Percentiles rank a stretch among this genome's conserved stretches.
Conservation (phyloP, 53 echinoderm and acorn worm species). For the Pentamera pediparva region DNA sequence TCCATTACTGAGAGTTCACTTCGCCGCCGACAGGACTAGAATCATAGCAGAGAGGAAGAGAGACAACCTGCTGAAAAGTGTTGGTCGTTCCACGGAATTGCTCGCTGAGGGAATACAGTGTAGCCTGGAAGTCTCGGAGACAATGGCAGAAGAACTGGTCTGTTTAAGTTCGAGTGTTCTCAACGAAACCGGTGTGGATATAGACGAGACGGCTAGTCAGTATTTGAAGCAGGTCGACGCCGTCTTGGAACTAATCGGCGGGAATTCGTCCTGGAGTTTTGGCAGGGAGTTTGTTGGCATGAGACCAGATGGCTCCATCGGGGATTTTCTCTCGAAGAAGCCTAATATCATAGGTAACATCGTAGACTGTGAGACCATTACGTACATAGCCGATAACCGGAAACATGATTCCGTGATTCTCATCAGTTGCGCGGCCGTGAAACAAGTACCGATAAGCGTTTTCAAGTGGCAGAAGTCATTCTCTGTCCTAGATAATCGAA, state of each 20-base stretch:
- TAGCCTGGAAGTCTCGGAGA: background rate
- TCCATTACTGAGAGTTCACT: conserved; percentile 3
- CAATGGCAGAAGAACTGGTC: background rate
- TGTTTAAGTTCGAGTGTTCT: background rate
- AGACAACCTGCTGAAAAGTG: background rate
- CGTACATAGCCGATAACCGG: conserved; percentile 8
- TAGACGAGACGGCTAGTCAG: too few species aligned
- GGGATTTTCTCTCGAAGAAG: background rate
- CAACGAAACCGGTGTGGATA: too few species aligned
- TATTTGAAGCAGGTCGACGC: background rate
- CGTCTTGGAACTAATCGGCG: background rate
- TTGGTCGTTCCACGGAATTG: background rate
- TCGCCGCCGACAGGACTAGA: background rate
- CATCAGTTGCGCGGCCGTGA: background rate
- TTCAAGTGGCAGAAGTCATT: conserved; percentile 11
- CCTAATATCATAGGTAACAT: background rate
- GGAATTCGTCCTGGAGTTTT: background rate
- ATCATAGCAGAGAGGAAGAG: background rate
- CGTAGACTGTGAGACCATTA: background rate
- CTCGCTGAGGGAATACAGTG: background rate
- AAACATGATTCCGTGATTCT: conserved; percentile 5
- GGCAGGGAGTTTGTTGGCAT: conserved; percentile 11
- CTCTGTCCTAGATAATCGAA: background rate
- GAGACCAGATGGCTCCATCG: conserved; percentile 15
- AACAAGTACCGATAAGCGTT: background rate